Evolutionary conservation across 2,797 vertebrate genomes (phyloP).

Genomic region (Taeniopygia guttata): DNA sequence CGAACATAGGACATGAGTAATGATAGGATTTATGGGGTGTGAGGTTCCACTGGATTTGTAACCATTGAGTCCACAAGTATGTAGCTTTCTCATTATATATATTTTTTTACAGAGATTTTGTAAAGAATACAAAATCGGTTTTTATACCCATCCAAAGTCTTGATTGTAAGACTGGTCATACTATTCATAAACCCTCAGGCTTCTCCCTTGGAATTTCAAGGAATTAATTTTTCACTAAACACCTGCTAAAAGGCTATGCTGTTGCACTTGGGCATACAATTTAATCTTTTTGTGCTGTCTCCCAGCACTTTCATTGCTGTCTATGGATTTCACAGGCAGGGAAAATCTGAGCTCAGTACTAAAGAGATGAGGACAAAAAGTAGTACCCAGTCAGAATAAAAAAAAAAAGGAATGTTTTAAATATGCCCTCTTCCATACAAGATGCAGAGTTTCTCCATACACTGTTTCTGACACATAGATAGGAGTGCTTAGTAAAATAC

Average conservation of each 20-base stretch:
- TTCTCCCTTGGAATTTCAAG: constrained; percentile 75
- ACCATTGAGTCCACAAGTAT: constrained; percentile 31
- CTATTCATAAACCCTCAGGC: constrained; percentile 70
- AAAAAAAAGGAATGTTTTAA: neutral
- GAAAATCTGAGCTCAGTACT: constrained; percentile 45
- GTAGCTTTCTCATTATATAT: constrained; percentile 28
- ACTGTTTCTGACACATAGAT: neutral
- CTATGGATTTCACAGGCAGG: constrained; percentile 46
- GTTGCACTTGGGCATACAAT: constrained; percentile 72
- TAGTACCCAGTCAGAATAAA: constrained; percentile 2
- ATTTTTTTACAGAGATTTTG: constrained; percentile 65
- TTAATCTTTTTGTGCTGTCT: constrained; percentile 73
- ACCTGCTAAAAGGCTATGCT: constrained; percentile 70
- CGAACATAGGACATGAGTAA: neutral
- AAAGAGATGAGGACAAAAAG: constrained; percentile 47
- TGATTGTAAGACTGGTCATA: constrained; percentile 75
- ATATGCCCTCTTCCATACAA: neutral
- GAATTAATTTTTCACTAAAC: constrained; percentile 80
- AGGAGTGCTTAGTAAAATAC: neutral
- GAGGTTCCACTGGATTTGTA: constrained; percentile 30
- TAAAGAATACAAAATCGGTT: constrained; percentile 70
- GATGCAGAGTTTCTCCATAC: neutral
- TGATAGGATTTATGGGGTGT: neutral
- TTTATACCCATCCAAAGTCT: constrained; percentile 70
- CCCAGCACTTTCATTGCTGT: constrained; percentile 67